phyloP scores from a whole-genome alignment of 2,113 vertebrate genomes.

The Lutjanus erythropterus region DNA sequence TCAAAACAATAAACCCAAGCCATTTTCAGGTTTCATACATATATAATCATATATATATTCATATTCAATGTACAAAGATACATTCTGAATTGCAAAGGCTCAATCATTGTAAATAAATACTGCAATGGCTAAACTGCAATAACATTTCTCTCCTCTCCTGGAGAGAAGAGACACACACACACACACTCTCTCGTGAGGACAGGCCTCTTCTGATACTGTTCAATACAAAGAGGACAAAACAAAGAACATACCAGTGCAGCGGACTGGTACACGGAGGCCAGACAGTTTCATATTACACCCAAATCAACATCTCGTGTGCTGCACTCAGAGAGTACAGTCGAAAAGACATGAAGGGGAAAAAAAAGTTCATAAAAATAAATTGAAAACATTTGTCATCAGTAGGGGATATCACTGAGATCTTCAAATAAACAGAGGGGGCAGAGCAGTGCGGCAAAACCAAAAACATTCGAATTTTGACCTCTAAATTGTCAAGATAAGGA shows the following conservation, averaged over 20 bases:
- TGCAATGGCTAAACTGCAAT: conserved; percentile 92
- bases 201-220: conserved; percentile 65
- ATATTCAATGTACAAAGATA: conserved; percentile 97
- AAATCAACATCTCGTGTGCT: conserved; percentile 8
- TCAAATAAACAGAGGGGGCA: conserved; percentile 74
- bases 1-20: conserved; percentile 75
- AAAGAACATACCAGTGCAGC: conserved; percentile 79
- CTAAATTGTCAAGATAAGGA: conserved; percentile 1
- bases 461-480: conserved; percentile 26
- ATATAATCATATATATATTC: conserved; percentile 85
- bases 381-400: conserved; percentile 79
- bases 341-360: conserved; percentile 61
- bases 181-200: conserved; percentile 21
- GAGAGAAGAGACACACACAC: conserved; percentile 76
- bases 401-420: not conserved
- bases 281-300: conserved; percentile 37
- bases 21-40: conserved; percentile 89
- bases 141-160: conserved; percentile 61
- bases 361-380: conserved; percentile 89
- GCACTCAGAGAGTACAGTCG: conserved; percentile 73
- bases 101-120: conserved; percentile 98
- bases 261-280: conserved; percentile 84
- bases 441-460: conserved; percentile 37
- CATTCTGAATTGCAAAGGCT: conserved; percentile 97
- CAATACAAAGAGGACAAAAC: conserved; percentile 84